These are phyloP conservation scores for Oscheius sp. DNA, from an alignment of 2,888 invertebrate genomes.

Conservation along the genomic window DNA sequence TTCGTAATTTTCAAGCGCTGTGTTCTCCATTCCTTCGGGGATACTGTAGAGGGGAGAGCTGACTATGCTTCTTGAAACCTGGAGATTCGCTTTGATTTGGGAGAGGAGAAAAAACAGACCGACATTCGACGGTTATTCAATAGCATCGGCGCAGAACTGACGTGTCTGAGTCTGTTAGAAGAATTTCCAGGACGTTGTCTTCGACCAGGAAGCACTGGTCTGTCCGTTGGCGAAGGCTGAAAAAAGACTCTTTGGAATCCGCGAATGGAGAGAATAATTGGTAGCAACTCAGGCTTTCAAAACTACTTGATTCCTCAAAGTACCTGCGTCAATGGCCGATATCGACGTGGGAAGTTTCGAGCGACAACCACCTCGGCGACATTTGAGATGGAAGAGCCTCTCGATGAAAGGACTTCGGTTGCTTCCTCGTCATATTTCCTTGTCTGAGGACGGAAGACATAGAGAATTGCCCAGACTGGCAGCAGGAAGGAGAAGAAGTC, in stretches of 20 bases:
- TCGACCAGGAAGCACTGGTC: constrained; percentile 17
- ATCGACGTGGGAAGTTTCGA: constrained; percentile 51
- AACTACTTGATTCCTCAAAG: background rate
- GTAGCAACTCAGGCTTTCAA: no score
- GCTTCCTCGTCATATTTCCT: constrained; percentile 3
- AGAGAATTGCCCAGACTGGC: constrained; percentile 60
- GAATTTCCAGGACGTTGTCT: background rate
- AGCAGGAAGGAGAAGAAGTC: constrained; percentile 52
- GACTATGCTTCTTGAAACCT: constrained; percentile 50
- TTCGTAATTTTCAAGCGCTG: background rate
- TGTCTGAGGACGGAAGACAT: constrained; percentile 45
- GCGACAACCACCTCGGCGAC: constrained; percentile 52
- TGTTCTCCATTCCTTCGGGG: constrained; percentile 50
- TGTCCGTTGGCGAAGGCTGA: constrained; percentile 22
- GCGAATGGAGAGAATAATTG: no score
- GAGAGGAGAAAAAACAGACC: constrained; percentile 5
- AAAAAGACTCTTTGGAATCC: no score
- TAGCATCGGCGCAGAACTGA: constrained; percentile 48
- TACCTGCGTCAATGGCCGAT: constrained; percentile 54
- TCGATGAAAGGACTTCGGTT: constrained; percentile 14
- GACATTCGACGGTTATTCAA: constrained; percentile 38
- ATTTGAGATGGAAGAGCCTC: constrained; percentile 14
- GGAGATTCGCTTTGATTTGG: no score
- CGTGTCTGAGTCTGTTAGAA: constrained; percentile 35
- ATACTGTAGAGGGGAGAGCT: constrained; percentile 59